Evolutionary conservation across 2,797 vertebrate genomes (phyloP).

Genomic region (Poeciliopsis paucimaculata): DNA sequence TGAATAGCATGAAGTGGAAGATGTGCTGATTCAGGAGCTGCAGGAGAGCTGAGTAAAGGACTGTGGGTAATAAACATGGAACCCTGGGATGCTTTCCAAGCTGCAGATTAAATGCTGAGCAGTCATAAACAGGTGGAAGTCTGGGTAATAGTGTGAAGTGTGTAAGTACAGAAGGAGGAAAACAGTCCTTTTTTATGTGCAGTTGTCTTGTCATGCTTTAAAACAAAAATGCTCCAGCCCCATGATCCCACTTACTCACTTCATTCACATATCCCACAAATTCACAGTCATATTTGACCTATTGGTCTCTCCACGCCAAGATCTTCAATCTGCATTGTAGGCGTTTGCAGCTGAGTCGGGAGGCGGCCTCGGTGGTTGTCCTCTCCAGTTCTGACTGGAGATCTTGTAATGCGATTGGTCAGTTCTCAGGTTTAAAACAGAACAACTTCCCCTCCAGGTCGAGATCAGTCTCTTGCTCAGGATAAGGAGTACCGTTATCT

Average conservation of each 20-base stretch:
- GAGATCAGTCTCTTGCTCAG: background rate
- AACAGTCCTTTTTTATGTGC: background rate
- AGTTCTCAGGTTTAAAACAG: background rate
- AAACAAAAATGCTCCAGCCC: background rate
- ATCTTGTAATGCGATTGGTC: background rate
- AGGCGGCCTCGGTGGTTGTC: background rate
- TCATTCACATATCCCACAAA: background rate
- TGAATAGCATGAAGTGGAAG: constrained; percentile 26
- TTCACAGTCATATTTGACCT: background rate
- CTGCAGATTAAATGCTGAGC: constrained; percentile 32
- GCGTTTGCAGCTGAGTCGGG: background rate
- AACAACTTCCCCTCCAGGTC: background rate
- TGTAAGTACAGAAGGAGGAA: background rate
- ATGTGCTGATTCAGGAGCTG: constrained; percentile 57
- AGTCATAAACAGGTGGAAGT: constrained; percentile 15
- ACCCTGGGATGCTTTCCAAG: constrained; percentile 42
- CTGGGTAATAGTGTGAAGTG: constrained; percentile 18
- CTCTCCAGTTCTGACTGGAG: background rate
- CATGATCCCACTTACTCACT: background rate
- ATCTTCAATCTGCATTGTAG: background rate
- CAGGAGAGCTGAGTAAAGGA: constrained; percentile 30
- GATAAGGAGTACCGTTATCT: background rate
- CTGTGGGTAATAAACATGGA: constrained; percentile 35
- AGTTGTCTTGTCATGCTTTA: background rate
- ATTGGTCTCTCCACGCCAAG: background rate